Evolutionary conservation across 1,140 invertebrate genomes (phyloP), one percentile per base, ranked within the genome.

Genomic region (Sipha flava): DNA sequence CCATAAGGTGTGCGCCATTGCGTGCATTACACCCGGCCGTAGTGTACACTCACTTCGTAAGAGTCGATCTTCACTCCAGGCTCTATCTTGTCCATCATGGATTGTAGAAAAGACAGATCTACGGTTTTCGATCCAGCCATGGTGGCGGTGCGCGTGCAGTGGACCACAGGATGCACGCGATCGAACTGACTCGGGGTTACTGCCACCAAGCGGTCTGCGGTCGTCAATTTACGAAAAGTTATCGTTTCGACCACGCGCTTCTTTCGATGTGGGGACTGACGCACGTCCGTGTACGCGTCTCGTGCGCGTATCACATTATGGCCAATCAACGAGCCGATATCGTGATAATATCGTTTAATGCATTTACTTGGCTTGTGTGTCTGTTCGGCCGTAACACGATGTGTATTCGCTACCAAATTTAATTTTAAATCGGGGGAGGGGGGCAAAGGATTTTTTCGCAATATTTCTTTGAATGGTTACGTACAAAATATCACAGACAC

Each of bases 161-260:
- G 21, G 47, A 40, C 73, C 43, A 77, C 73, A 77, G 73, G 52
- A 77, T 77, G 73, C 52, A 6, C 18, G 40, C 18, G 47, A 26
- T 57, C 26, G 26, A 77, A 77, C 52, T 77, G 49, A 77, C 54
- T 23, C 6, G 26, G 14, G 45, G 57, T 57, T 37, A 40, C 26
- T 34, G 12, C 49, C 12, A 5, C 6, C 37, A 14, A 70, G 66
- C 2, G 21, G 21, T 14, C 47, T 31, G 3, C 31, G 16, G 57
- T 77, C 1, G 21, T 77, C 73, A 59, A 75, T 75, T n/a, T 75
- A 75, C n/a, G 49, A 23, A 37, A 23, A 40, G 14, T 75, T 75
- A 40, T 75, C 57, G 72, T 57, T 54, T 75, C 40, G 10, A 21
- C 31, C 5, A n/a, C n/a, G n/a, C n/a, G 9, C n/a, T 34, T 75